Evolutionary conservation across 1,140 invertebrate species (phyloP), one percentile per base, ranked within the genome.

Genomic region (Drosophila lini): DNA sequence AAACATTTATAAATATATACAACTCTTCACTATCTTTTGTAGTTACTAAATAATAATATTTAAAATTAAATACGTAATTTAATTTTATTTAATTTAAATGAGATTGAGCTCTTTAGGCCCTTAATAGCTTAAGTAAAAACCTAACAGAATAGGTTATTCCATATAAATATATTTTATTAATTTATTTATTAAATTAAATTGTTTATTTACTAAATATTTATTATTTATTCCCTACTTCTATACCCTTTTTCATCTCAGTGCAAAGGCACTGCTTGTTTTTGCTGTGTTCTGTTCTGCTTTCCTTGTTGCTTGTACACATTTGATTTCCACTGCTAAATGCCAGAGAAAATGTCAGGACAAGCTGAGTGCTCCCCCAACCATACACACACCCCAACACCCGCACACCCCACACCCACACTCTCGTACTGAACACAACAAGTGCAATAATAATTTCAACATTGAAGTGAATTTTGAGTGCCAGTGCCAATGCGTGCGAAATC

Each of bases 391-490:
- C 47, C 2, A 0, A 50, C 32, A 76, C 15, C 6, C 67, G 4
- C 15, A n/a, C 31, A 13, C 32, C 19, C 40, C 0, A 52, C 16
- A 31, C 38, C 50, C 44, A 13, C 63, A 47, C 9, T 19, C 28
- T 6, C 28, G 0, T 15, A 19, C 9, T 16, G 32, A 64, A 31
- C 58, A 80, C 74, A 81, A 81, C 78, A 85, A 86, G 81, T 81
- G 61, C 75, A 86, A 85, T 85, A 85, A 85, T 85, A 79, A 86
- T 85, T 85, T 86, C 75, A 81, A 81, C 78, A 81, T 81, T 52
- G 69, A 76, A 85, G 80, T 81, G 82, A 81, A 75, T 75, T 85
- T 81, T 81, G 74, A 86, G 78, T 86, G 69, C 45, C 60, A 53
- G 47, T 47, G 45, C 48, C 64, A 68, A 76, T 86, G 82, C 82